Conservation (phyloP, 1,140 invertebrate species). For the Coboldia fuscipes region DNA sequence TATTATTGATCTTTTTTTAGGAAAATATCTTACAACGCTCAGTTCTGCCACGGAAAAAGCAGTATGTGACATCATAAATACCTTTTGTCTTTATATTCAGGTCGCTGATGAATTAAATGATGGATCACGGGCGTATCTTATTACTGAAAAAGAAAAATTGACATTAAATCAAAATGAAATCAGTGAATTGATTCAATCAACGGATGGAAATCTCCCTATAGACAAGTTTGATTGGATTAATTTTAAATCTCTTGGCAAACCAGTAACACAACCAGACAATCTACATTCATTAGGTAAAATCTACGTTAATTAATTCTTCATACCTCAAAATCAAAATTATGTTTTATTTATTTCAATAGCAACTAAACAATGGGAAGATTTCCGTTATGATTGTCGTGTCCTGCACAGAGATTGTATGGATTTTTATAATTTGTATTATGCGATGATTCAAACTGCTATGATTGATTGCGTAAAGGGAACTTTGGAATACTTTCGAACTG, state of each 20-base stretch:
- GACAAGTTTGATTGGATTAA: constrained; percentile 17
- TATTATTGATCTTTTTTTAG: too few species aligned
- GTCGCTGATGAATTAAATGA: constrained; percentile 22
- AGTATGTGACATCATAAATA: constrained; percentile 44
- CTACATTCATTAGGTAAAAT: too few species aligned
- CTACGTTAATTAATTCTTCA: too few species aligned
- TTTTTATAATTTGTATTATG: constrained; percentile 48
- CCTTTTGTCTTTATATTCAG: constrained; percentile 38
- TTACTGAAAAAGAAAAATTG: too few species aligned
- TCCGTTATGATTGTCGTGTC: constrained; percentile 27
- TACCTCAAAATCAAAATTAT: constrained; percentile 11
- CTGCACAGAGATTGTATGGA: constrained; percentile 49
- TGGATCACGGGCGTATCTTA: constrained; percentile 10
- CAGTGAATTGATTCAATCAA: constrained; percentile 12
- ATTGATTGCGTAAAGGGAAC: constrained; percentile 42
- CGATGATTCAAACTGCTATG: constrained; percentile 42
- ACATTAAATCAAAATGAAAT: too few species aligned
- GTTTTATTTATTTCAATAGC: constrained; percentile 9
- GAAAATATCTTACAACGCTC: constrained; percentile 28
- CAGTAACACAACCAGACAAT: too few species aligned
- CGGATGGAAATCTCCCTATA: constrained; percentile 11
- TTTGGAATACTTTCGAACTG: constrained; percentile 36
- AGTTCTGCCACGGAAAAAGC: constrained; percentile 37
- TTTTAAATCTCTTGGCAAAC: constrained; percentile 14
- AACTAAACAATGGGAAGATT: constrained; percentile 11